Evolutionary conservation across 2,113 vertebrate genomes (phyloP).

Genomic region (Limanda limanda): DNA sequence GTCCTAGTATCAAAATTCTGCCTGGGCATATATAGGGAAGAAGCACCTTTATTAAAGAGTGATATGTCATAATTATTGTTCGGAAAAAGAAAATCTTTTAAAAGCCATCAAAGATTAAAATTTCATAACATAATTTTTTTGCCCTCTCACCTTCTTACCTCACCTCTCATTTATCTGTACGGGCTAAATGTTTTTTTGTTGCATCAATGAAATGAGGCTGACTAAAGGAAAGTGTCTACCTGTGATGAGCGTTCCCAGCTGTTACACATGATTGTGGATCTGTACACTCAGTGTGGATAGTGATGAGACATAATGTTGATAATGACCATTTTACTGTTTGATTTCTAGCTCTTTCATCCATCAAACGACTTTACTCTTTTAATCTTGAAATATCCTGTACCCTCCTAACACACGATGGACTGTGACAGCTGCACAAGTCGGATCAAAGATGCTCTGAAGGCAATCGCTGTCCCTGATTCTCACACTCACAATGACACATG

Average conservation of each 20-base stretch:
- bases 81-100: not conserved
- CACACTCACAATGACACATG: slow-evolving; percentile 17
- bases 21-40: not conserved
- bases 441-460: slow-evolving; percentile 41
- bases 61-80: too few species aligned
- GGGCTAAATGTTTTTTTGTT: not conserved
- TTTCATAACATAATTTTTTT: not conserved
- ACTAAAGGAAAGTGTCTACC: not conserved
- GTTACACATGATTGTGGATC: not conserved
- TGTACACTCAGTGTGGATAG: not conserved
- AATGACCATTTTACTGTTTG: not conserved
- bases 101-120: slow-evolving; percentile 5
- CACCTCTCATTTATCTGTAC: not conserved
- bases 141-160: not conserved
- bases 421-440: slow-evolving; percentile 19
- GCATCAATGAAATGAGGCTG: not conserved
- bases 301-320: slow-evolving; percentile 3
- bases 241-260: not conserved
- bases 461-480: slow-evolving; percentile 25
- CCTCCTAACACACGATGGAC: not conserved
- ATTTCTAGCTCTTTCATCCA: slow-evolving; percentile 6
- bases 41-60: not conserved
- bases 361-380: not conserved
- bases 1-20: not conserved
- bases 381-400: not conserved